A percentile compares a stretch with the other conserved stretches of the same genome.
These are phyloP conservation scores for Atherinosoma microstoma DNA, from an alignment of 2,797 vertebrate species.

Conservation along the genomic window DNA sequence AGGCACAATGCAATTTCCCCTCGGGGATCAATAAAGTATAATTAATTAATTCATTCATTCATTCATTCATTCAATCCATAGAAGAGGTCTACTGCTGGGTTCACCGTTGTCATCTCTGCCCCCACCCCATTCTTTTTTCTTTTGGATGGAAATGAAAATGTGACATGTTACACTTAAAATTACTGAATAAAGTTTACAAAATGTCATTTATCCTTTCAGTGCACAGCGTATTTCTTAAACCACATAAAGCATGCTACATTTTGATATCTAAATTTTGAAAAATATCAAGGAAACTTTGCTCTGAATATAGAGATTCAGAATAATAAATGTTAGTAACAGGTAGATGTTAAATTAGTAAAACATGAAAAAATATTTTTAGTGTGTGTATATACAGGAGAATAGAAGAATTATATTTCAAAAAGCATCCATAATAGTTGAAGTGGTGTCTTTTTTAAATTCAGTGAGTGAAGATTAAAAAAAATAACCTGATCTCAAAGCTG, in stretches of 20 bases:
- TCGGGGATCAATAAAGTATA: too few species aligned
- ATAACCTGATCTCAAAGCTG: neutral
- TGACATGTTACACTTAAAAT: constrained; percentile 52
- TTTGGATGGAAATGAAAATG: constrained; percentile 52
- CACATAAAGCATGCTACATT: neutral
- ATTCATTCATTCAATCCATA: too few species aligned
- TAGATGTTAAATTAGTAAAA: too few species aligned
- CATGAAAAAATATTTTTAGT: too few species aligned
- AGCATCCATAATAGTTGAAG: too few species aligned
- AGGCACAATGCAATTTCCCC: too few species aligned
- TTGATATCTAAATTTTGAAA: neutral
- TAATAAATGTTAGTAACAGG: too few species aligned
- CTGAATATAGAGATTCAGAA: neutral
- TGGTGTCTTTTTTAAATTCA: too few species aligned
- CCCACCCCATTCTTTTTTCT: constrained; percentile 19
- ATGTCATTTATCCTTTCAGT: constrained; percentile 28
- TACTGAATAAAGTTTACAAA: constrained; percentile 76
- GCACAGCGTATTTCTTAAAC: constrained; percentile 3
- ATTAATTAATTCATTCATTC: too few species aligned
- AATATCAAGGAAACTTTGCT: neutral
- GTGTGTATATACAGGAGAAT: too few species aligned
- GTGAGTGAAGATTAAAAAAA: neutral
- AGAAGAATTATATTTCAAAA: too few species aligned
- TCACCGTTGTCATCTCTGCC: constrained; percentile 13
- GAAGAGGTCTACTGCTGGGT: constrained; percentile 11